Evolutionary conservation across 2,113 vertebrate genomes (phyloP).

Genomic region (Grammomys surdaster): DNA sequence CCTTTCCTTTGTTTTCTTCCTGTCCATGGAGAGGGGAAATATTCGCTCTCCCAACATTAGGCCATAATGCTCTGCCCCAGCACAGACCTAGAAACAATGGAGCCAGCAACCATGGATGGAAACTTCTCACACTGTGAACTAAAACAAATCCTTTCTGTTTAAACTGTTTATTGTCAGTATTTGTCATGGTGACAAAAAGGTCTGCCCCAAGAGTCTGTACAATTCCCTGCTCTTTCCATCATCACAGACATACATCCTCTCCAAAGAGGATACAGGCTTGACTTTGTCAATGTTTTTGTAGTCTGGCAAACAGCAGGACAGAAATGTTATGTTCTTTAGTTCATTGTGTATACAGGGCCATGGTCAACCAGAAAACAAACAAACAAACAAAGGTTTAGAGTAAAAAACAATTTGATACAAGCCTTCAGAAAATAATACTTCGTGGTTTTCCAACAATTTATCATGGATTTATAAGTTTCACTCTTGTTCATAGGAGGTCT

Average conservation of each 20-base stretch:
- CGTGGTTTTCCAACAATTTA: not conserved
- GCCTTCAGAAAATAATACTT: not conserved
- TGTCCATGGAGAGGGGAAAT: not conserved
- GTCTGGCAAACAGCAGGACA: not conserved
- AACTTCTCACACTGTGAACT: not conserved
- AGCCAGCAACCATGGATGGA: not conserved
- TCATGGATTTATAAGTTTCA: not conserved
- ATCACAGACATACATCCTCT: not conserved
- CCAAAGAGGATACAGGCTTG: accelerated
- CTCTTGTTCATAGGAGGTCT: not conserved
- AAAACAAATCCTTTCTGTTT: not conserved
- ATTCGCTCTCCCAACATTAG: not conserved
- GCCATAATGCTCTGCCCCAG: not conserved
- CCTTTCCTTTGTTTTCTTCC: not conserved
- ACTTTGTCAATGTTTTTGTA: not conserved
- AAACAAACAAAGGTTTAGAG: not conserved
- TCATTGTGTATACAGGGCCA: accelerated
- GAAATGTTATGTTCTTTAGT: not conserved
- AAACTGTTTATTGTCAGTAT: not conserved
- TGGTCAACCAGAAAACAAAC: not conserved
- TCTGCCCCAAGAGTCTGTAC: not conserved
- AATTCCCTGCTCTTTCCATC: not conserved
- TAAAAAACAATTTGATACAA: not conserved
- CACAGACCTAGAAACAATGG: not conserved
- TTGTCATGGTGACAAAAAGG: not conserved